Conservation (phyloP, 2,113 vertebrate species). For the Rattus rattus region DNA sequence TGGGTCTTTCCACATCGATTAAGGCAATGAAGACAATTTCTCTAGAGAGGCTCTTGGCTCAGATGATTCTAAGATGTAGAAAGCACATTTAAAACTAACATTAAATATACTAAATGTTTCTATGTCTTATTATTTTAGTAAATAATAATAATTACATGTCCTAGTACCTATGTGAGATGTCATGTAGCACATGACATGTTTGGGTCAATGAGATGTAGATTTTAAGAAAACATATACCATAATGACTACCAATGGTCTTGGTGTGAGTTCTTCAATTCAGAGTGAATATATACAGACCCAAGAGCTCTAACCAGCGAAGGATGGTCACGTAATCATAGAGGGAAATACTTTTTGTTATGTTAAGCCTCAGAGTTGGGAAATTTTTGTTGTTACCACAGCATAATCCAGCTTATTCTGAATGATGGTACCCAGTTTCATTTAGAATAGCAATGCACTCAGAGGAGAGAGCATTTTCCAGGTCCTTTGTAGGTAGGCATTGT, state of each 20-base stretch:
- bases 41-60: neutral
- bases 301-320: neutral
- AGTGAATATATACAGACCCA: neutral
- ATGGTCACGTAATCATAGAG: neutral
- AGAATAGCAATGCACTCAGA: neutral
- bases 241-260: neutral
- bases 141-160: neutral
- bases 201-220: neutral
- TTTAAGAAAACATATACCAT: neutral
- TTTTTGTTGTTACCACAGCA: neutral
- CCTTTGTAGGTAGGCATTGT: neutral
- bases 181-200: neutral
- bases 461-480: conserved; percentile 5
- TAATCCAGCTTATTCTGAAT: conserved; percentile 25
- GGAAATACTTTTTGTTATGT: conserved; percentile 7
- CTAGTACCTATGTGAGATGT: neutral
- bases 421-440: conserved; percentile 2
- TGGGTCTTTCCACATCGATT: neutral
- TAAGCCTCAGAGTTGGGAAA: neutral
- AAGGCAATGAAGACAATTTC: neutral
- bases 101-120: neutral
- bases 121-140: neutral
- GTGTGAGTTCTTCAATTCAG: neutral
- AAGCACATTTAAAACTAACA: neutral
- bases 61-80: neutral